Evolutionary conservation across 92 coral and sea anemone genomes (phyloP), one percentile per base, ranked within the genome.

Genomic region (Chrysogorgia sp.): DNA sequence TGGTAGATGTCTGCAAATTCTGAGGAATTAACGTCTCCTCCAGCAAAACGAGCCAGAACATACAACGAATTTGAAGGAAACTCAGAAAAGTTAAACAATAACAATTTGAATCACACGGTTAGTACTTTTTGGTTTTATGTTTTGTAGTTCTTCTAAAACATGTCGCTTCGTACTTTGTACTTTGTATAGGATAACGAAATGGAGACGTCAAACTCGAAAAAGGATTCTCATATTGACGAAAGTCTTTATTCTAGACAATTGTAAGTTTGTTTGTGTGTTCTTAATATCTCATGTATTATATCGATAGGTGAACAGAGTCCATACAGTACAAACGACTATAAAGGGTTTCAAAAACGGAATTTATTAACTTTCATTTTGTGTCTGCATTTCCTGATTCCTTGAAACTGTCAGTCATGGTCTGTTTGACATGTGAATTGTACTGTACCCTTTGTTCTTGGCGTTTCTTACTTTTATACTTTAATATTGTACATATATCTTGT

Each of bases 1-100:
- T 72, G 91, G 99, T 96, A 91, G 97, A 96, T 96, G 99, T 93
- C 98, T 90, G 90, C 96, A 88, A 83, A 82, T 91, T 90, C 90
- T 93, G 97, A 96, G 89, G 96, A 96, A 87, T 72, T 91, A 85
- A 85, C 88, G 80, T 90, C 99, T 89, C 99, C 99, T 87, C 99
- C 99, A 80, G 97, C 99, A 84, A 96, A 96, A 87, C 89, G 93
- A 81, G 92, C 80, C 77, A 96, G 91, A 88, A 96, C 86, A 85
- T 85, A 90, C 72, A 85, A 89, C 82, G 81, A 83, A 63, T 69
- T 41, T 22, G 87, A 82, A 31, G 74, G 61, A 49, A 81, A 81
- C 72, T 81, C 86, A 55, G 77, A 86, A 67, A 72, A 78, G 59
- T 67, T 87, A 35, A 87, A 89, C 79, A 89, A 96, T 41, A 76